A percentile compares a stretch with the other conserved stretches of the same genome.
These are phyloP conservation scores for Phataginus tricuspis DNA, from an alignment of 2,797 vertebrate species.

Conservation along the genomic window DNA sequence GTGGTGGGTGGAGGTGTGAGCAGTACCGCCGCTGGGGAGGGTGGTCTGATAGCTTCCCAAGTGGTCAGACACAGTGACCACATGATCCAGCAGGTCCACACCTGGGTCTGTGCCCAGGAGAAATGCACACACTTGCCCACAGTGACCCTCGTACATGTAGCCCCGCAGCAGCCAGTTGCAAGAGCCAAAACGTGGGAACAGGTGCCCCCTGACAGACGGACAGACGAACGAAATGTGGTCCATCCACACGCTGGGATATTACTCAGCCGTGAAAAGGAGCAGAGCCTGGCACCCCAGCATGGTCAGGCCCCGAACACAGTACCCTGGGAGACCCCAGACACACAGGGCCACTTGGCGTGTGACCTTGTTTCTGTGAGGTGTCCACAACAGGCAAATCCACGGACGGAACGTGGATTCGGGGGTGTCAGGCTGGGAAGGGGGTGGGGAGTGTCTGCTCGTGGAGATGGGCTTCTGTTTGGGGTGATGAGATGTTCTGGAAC, in stretches of 20 bases:
- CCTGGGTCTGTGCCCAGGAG: too few relatives aligned
- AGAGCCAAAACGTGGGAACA: not conserved
- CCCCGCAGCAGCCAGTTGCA: not conserved
- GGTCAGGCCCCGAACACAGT: accelerated
- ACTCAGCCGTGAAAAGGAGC: accelerated
- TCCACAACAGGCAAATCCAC: accelerated
- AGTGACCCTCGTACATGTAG: not conserved
- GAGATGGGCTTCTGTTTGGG: not conserved
- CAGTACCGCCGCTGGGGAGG: not conserved
- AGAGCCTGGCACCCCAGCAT: accelerated
- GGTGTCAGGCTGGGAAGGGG: accelerated
- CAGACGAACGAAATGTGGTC: accelerated
- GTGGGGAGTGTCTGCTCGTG: too few relatives aligned
- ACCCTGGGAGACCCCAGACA: not conserved
- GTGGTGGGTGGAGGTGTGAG: accelerated
- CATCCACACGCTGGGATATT: accelerated
- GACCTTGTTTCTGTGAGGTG: accelerated
- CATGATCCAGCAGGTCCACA: not conserved
- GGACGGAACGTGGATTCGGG: accelerated
- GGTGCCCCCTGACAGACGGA: too few relatives aligned
- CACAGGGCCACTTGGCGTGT: accelerated
- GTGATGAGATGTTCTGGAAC: not conserved
- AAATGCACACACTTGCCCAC: not conserved
- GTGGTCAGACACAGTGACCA: too few relatives aligned
- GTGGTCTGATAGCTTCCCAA: not conserved